These are phyloP conservation scores for Tetramorium parvispinum DNA, from an alignment of 1,140 invertebrate genomes.

Conservation along the genomic window DNA sequence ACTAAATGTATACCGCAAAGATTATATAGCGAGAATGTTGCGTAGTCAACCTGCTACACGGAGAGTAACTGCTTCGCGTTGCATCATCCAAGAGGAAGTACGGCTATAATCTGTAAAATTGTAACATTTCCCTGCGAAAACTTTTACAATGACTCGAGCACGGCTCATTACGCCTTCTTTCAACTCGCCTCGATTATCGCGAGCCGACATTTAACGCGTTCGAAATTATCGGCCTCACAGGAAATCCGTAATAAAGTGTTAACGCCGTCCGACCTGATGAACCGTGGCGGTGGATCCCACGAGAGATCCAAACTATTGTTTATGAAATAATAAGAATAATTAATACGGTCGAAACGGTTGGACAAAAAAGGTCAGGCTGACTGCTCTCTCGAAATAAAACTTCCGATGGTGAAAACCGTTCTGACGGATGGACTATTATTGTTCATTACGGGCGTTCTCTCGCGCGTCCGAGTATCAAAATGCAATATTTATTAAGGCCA, in stretches of 20 bases:
- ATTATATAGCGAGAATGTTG: constrained; percentile 35
- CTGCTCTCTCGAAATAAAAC: background rate
- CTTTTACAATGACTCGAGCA: constrained; percentile 3
- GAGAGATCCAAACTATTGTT: background rate
- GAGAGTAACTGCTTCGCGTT: background rate
- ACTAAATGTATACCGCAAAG: constrained; percentile 28
- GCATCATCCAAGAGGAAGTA: constrained; percentile 29
- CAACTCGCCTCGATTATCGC: background rate
- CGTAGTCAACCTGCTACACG: constrained; percentile 2
- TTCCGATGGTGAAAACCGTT: background rate
- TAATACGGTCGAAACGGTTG: background rate
- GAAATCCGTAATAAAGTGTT: background rate
- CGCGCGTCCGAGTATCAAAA: background rate
- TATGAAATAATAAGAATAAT: constrained; percentile 13
- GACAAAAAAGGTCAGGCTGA: background rate
- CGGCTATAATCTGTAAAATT: constrained; percentile 19
- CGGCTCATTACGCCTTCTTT: background rate
- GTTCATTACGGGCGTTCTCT: background rate
- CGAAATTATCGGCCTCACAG: background rate
- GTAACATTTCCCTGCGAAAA: constrained; percentile 25
- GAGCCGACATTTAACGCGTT: background rate
- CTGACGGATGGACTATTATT: background rate
- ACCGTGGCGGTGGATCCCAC: background rate
- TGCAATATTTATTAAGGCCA: constrained; percentile 52
- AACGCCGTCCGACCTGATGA: background rate